Base-by-base conservation (phyloP, 2,888 invertebrate species). In the Hirtodrosophila histrioides region DNA sequence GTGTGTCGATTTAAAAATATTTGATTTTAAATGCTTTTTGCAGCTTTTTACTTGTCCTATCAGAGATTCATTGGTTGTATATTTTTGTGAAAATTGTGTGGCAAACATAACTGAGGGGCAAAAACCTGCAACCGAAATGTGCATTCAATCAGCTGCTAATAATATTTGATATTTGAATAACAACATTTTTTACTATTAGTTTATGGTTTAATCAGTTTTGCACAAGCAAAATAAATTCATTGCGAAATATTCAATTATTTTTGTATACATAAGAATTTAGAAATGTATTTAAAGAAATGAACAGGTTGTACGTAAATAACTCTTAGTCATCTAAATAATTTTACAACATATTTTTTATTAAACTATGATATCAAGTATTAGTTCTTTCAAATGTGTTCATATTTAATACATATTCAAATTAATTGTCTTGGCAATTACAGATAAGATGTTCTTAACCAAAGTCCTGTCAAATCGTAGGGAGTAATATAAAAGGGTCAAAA, bases 81-180 rank as follows among this genome's bases (percentile, higher is more conserved):
- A 44, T 39, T 35, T 27, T 5, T 27, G 17, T 56, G 48, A 53
- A 40, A 36, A 69, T 23, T 41, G 40, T 51, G 35, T 36, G 35
- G 40, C 35, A 39, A 56, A 44, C 31, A 36, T 6, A 45, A 5
- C 31, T 31, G 9, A 36, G 29, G n/a, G 8, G 3, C 17, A 45
- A 55, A 48, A 50, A 45, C 31, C 35, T 17, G 11, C 17, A 29
- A 39, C 29, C 36, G 23, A 57, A 68, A 63, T 63, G 50, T 64
- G 41, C 63, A 72, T 75, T 75, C 71, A 72, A 63, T 75, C 69
- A 64, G 63, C 49, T 40, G 54, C 55, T 75, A 73, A 73, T 75
- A 65, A 73, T 56, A 73, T 73, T 73, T 73, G 60, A 73, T 56
- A 73, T 73, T 73, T 73, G 60, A 53, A 53, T 56, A 56, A 46